Evolutionary conservation across 2,797 vertebrate species (phyloP).

Genomic region (Eidolon dupreanum): DNA sequence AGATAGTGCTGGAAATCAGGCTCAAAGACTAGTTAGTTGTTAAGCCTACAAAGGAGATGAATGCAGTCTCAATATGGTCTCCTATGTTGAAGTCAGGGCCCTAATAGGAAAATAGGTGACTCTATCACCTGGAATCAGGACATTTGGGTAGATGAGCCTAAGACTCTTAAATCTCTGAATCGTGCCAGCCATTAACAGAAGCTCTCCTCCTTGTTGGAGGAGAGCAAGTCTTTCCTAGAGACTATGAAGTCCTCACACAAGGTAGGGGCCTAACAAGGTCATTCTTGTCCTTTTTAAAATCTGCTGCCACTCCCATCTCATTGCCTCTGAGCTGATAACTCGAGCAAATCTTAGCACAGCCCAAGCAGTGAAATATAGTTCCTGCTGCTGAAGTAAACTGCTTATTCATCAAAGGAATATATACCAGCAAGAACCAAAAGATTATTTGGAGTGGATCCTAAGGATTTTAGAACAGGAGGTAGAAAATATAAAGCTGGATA

Average conservation of each 20-base stretch:
- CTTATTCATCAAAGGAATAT: constrained; percentile 12
- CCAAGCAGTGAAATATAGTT: not conserved
- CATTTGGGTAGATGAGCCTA: not conserved
- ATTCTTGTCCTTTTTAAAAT: not conserved
- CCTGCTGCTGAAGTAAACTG: not conserved
- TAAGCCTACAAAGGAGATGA: not conserved
- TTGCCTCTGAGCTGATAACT: not conserved
- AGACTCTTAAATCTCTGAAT: not conserved
- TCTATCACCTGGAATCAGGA: not conserved
- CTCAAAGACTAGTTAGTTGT: not conserved
- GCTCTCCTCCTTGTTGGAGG: not conserved
- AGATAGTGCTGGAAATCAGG: not conserved
- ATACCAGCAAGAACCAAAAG: not conserved
- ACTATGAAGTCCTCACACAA: not conserved
- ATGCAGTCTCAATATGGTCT: not conserved
- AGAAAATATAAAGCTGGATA: not conserved
- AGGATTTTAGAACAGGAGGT: not conserved
- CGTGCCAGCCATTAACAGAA: not conserved
- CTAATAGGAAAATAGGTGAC: not conserved
- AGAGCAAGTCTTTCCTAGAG: not conserved
- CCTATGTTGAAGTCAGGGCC: not conserved
- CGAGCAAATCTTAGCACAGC: not conserved
- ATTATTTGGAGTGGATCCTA: not conserved
- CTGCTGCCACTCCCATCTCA: not conserved
- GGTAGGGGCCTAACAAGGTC: not conserved